phyloP scores from a whole-genome alignment of 2,888 invertebrate species.

The Drosophila nigricruria region DNA sequence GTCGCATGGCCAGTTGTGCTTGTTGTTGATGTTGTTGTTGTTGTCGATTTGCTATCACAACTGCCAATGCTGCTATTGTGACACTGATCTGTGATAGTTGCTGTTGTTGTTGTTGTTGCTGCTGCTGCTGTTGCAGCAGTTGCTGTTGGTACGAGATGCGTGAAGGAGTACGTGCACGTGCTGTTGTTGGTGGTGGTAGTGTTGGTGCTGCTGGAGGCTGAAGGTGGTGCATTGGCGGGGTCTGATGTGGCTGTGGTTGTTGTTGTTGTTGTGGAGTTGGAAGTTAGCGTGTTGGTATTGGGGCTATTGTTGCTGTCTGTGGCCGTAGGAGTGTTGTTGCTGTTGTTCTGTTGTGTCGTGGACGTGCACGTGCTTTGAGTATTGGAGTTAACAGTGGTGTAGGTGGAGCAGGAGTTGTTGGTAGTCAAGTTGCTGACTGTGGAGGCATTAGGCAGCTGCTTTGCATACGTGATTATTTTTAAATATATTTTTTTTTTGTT shows the following conservation, averaged over 20 bases:
- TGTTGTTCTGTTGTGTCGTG: constrained; percentile 55
- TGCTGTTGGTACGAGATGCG: constrained; percentile 59
- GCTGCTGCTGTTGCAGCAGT: neutral
- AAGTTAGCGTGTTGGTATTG: constrained; percentile 12
- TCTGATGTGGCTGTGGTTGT: constrained; percentile 31
- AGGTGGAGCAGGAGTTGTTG: constrained; percentile 48
- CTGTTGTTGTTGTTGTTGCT: constrained; percentile 33
- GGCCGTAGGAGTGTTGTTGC: constrained; percentile 40
- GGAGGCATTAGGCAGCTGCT: constrained; percentile 66
- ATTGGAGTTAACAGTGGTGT: constrained; percentile 48
- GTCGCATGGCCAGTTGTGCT: constrained; percentile 37
- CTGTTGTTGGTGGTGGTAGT: constrained; percentile 36
- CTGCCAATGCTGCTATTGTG: constrained; percentile 49
- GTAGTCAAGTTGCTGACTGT: constrained; percentile 42
- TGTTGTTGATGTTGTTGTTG: constrained; percentile 22
- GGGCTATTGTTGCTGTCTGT: constrained; percentile 36
- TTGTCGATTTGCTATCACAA: constrained; percentile 31
- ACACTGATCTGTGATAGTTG: constrained; percentile 45
- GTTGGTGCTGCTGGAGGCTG: constrained; percentile 56
- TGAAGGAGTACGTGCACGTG: constrained; percentile 71
- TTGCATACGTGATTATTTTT: constrained; percentile 38
- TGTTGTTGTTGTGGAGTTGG: constrained; percentile 30
- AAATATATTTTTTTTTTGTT: constrained; percentile 12
- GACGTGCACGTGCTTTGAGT: constrained; percentile 76
- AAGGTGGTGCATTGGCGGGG: constrained; percentile 50